These are phyloP conservation scores for Callipepla californica DNA, from an alignment of 2,113 vertebrate species.

Conservation along the genomic window DNA sequence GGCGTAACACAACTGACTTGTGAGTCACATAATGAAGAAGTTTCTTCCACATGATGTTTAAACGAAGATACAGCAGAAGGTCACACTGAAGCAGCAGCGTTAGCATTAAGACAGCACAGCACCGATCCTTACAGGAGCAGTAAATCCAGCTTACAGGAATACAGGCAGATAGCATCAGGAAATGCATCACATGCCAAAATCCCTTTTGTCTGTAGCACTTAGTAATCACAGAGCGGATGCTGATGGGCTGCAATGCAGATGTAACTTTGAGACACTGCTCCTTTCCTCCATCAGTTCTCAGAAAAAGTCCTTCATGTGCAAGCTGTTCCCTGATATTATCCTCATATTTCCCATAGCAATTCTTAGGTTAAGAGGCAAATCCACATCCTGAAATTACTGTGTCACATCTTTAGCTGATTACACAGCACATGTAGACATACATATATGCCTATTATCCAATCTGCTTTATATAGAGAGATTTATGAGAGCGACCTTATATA, in stretches of 20 bases:
- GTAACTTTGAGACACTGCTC: background rate
- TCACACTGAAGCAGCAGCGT: background rate
- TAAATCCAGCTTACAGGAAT: background rate
- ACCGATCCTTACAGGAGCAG: background rate
- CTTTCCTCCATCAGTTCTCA: background rate
- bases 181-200: background rate
- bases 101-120: background rate
- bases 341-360: background rate
- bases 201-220: constrained; percentile 17
- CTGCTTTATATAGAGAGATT: background rate
- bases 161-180: background rate
- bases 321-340: background rate
- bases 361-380: background rate
- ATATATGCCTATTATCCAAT: background rate
- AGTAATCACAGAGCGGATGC: background rate
- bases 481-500: background rate
- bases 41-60: background rate
- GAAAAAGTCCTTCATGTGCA: background rate
- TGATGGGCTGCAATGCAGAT: constrained; percentile 27
- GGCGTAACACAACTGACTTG: background rate
- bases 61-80: background rate
- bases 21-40: background rate
- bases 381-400: background rate
- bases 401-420: background rate
- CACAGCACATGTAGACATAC: background rate